Percentiles rank a stretch among this genome's conserved stretches.
These are phyloP conservation scores for Whitmania pigra DNA, from an alignment of 1,140 invertebrate species.

Conservation along the genomic window DNA sequence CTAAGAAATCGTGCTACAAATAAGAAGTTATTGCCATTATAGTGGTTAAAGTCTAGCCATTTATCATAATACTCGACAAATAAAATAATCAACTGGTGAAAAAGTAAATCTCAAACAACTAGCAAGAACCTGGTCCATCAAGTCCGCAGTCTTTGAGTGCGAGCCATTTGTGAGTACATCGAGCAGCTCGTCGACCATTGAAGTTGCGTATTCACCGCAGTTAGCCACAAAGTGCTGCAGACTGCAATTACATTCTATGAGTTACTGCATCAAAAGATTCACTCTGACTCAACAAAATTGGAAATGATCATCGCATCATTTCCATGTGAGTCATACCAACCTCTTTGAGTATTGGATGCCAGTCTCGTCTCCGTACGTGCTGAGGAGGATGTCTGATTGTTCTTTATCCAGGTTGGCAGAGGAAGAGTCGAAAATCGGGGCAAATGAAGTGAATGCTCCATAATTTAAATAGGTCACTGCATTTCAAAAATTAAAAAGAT, in stretches of 20 bases:
- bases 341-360: constrained; percentile 64
- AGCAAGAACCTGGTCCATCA: too few species aligned
- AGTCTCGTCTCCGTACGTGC: constrained; percentile 79
- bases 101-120: too few species aligned
- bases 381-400: constrained; percentile 76
- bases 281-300: background rate
- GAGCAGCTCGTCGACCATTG: constrained; percentile 68
- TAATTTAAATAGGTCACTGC: constrained; percentile 77
- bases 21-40: too few species aligned
- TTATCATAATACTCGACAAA: too few species aligned
- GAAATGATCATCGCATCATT: background rate
- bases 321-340: constrained; percentile 24
- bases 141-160: constrained; percentile 56
- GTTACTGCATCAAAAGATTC: background rate
- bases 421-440: constrained; percentile 83
- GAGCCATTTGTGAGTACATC: constrained; percentile 70
- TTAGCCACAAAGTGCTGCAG: constrained; percentile 70
- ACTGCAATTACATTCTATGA: constrained; percentile 37
- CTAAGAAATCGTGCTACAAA: too few species aligned
- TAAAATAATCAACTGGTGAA: too few species aligned
- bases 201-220: constrained; percentile 60
- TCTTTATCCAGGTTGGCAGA: constrained; percentile 85
- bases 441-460: constrained; percentile 85
- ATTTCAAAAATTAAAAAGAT: constrained; percentile 19
- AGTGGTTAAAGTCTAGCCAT: too few species aligned